These are phyloP conservation scores for Sphaerophoria taeniata DNA, from an alignment of 2,888 invertebrate species.

Conservation along the genomic window DNA sequence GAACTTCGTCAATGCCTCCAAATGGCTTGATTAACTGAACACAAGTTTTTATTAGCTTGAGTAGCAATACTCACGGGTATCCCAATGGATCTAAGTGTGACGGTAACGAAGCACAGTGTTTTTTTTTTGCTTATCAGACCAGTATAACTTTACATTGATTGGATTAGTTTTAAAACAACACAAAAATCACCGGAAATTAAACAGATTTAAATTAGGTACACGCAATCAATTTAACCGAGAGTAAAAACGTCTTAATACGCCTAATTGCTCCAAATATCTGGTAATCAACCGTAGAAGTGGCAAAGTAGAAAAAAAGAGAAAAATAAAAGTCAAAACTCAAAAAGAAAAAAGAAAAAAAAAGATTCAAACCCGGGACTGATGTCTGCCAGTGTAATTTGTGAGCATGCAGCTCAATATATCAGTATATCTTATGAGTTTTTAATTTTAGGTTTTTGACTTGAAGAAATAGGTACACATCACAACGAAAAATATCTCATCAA, in stretches of 20 bases:
- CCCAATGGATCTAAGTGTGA: no score
- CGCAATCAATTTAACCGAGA: slow-evolving; percentile 73
- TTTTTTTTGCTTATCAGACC: slow-evolving; percentile 3
- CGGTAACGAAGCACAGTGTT: no score
- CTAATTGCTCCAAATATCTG: slow-evolving; percentile 73
- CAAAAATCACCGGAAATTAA: slow-evolving; percentile 65
- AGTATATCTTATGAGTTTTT: slow-evolving; percentile 83
- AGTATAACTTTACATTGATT: neutral
- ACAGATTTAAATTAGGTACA: slow-evolving; percentile 71
- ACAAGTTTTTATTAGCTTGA: no score
- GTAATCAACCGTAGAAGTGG: slow-evolving; percentile 51
- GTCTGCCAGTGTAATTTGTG: slow-evolving; percentile 78
- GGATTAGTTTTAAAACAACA: neutral
- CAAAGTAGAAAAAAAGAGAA: slow-evolving; percentile 6
- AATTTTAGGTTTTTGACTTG: slow-evolving; percentile 81
- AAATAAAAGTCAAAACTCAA: slow-evolving; percentile 22
- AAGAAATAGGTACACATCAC: slow-evolving; percentile 62
- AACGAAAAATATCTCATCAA: slow-evolving; percentile 79
- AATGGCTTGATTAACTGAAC: no score
- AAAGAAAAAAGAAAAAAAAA: neutral
- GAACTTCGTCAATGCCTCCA: no score
- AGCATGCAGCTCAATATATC: slow-evolving; percentile 82
- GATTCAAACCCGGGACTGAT: slow-evolving; percentile 58
- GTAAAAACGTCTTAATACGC: slow-evolving; percentile 73
- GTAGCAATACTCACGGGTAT: no score